Evolutionary conservation across 2,797 vertebrate genomes (phyloP).

Genomic region (Mormyrops boulengeri): DNA sequence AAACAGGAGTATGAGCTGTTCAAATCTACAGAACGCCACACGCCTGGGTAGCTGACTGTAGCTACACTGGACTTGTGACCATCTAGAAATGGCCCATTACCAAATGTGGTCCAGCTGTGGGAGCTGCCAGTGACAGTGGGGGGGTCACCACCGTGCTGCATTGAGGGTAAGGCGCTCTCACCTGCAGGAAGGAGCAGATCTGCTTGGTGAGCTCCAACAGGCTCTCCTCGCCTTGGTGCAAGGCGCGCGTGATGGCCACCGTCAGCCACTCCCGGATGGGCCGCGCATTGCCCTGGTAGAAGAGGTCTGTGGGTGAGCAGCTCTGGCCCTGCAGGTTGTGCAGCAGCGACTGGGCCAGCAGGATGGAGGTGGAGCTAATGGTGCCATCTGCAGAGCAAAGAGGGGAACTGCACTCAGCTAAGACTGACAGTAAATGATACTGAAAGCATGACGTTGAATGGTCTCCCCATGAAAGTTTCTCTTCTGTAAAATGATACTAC

Average conservation of each 20-base stretch:
- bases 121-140: neutral
- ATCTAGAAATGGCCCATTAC: neutral
- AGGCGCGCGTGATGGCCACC: slow-evolving; percentile 86
- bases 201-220: slow-evolving; percentile 90
- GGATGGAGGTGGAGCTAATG: slow-evolving; percentile 86
- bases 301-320: slow-evolving; percentile 90
- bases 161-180: slow-evolving; percentile 33
- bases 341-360: slow-evolving; percentile 87
- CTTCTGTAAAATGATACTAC: neutral
- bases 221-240: slow-evolving; percentile 94
- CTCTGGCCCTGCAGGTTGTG: slow-evolving; percentile 85
- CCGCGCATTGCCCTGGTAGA: slow-evolving; percentile 90
- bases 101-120: neutral
- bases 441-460: neutral
- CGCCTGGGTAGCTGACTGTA: neutral
- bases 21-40: neutral
- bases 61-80: neutral
- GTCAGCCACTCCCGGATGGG: slow-evolving; percentile 88
- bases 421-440: neutral
- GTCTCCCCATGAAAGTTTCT: neutral
- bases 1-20: neutral
- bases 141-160: neutral
- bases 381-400: slow-evolving; percentile 76
- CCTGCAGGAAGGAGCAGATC: slow-evolving; percentile 95
- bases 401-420: slow-evolving; percentile 14